Evolutionary conservation across 2,113 vertebrate genomes (phyloP), one percentile per base, ranked within the genome.

Genomic region (Lynx canadensis): DNA sequence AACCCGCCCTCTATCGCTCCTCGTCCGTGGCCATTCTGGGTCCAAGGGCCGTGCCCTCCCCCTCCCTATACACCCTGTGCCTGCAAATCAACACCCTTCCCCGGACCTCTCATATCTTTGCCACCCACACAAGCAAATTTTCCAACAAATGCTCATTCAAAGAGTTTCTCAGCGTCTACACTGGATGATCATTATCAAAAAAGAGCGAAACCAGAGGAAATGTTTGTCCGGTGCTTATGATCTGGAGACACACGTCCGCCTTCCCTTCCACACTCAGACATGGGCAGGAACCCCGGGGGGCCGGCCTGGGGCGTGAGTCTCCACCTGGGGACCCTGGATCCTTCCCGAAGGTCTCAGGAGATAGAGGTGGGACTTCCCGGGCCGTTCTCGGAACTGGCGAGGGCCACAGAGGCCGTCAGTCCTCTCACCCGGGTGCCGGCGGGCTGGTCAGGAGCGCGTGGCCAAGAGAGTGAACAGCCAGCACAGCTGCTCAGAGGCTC

Each of bases 71-170:
- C 36, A 31, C 45, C 27, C 74, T 5, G 50, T 50, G 50, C 50
- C 50, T 50, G 50, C 50, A 14, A 60, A 66, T 21, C 25, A 7
- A 14, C 69, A 33, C 68, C 33, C 41, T 36, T 94, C 18, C 79
- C 73, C 57, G 36, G 95, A 36, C 23, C 12, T 55, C 91, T 81
- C 38, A 27, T 19, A 36, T 80, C 93, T 41, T 27, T 60, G 36
- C 89, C 89, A 29, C 95, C 98, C 97, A 98, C 98, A 48, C 86
- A 76, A 13, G 71, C 60, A 95, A 79, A 94, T 94, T 97, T 96
- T 97, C 98, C 98, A 97, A 80, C 79, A 92, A 82, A 83, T 41
- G 63, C 66, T 95, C 80, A 52, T 79, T 96, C 96, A 71, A 29
- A 98, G 93, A 96, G 86, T 94, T 95, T 97, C 95, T 89, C 89